phyloP scores from a whole-genome alignment of 2,888 invertebrate genomes.

The Caenorhabditis sp. region DNA sequence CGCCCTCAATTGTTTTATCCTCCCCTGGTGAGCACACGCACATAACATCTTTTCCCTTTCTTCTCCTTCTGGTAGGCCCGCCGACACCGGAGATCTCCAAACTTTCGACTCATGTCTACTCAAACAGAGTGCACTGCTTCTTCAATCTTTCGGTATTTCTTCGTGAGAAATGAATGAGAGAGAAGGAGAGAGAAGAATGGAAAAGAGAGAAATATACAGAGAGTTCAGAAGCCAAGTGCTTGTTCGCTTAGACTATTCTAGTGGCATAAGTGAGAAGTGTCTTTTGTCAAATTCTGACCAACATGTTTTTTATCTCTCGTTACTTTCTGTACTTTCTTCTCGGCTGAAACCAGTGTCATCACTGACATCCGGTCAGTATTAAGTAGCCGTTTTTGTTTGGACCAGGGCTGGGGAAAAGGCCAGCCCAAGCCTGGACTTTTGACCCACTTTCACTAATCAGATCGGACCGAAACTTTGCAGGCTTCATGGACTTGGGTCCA shows the following conservation, averaged over 20 bases:
- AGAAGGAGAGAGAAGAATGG: slow-evolving; percentile 1
- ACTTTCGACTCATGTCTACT: slow-evolving; percentile 43
- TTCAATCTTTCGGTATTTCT: slow-evolving; percentile 6
- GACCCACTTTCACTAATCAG: too few species aligned
- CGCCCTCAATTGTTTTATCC: slow-evolving; percentile 49
- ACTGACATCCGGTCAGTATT: too few species aligned
- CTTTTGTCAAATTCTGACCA: too few species aligned
- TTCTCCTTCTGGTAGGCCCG: slow-evolving; percentile 31
- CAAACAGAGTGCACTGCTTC: slow-evolving; percentile 12
- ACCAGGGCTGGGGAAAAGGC: too few species aligned
- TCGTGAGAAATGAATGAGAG: slow-evolving; percentile 14
- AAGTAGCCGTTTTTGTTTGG: too few species aligned
- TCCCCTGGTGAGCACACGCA: slow-evolving; percentile 41
- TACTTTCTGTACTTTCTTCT: too few species aligned
- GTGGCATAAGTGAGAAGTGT: slow-evolving; percentile 26
- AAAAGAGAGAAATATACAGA: not conserved
- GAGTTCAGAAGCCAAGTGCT: slow-evolving; percentile 21
- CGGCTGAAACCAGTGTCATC: too few species aligned
- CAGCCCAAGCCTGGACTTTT: too few species aligned
- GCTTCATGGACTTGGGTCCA: too few species aligned
- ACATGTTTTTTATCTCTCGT: not conserved
- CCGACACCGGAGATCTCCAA: slow-evolving; percentile 52
- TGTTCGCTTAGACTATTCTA: slow-evolving; percentile 46
- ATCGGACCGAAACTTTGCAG: too few species aligned
- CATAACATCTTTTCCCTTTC: slow-evolving; percentile 44